Percentiles rank a stretch among this genome's conserved stretches.
Conservation (phyloP, 2,888 invertebrate genomes). For the Phorcus lineatus region DNA sequence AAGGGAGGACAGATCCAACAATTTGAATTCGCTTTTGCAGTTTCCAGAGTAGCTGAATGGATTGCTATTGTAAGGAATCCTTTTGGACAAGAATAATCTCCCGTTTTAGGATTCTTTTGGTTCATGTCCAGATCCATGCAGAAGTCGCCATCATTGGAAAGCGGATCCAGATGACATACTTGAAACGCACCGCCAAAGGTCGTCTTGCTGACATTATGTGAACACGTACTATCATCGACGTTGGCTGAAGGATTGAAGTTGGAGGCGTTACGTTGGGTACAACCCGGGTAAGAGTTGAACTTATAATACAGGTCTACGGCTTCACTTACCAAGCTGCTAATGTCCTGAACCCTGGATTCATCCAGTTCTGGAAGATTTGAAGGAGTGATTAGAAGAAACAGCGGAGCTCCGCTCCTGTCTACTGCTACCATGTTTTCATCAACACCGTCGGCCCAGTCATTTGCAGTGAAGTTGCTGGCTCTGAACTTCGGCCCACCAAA, state of each 20-base stretch:
- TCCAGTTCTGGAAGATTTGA: constrained; percentile 58
- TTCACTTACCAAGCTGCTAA: constrained; percentile 44
- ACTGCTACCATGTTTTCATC: constrained; percentile 60
- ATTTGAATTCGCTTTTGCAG: constrained; percentile 25
- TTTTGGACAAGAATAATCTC: constrained; percentile 51
- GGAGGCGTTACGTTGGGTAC: constrained; percentile 54
- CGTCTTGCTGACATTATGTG: constrained; percentile 51
- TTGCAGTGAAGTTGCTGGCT: constrained; percentile 52
- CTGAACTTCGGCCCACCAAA: constrained; percentile 56
- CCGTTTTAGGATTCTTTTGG: constrained; percentile 60
- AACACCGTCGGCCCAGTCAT: constrained; percentile 50
- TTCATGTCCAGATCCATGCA: constrained; percentile 3
- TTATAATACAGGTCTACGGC: constrained; percentile 63
- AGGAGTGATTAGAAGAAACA: constrained; percentile 55
- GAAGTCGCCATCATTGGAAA: constrained; percentile 3
- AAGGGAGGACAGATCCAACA: constrained; percentile 50
- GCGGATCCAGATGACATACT: constrained; percentile 36
- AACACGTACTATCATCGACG: constrained; percentile 61
- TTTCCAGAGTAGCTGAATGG: constrained; percentile 39
- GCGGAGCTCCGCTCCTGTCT: constrained; percentile 63
- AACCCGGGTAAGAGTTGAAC: constrained; percentile 61
- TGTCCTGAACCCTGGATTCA: constrained; percentile 42
- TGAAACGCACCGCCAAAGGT: constrained; percentile 67
- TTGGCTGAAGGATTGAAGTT: constrained; percentile 65
- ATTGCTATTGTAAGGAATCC: constrained; percentile 52